Evolutionary conservation across 2,113 vertebrate species (phyloP), one percentile per base, ranked within the genome.

Genomic region (Theropithecus gelada): DNA sequence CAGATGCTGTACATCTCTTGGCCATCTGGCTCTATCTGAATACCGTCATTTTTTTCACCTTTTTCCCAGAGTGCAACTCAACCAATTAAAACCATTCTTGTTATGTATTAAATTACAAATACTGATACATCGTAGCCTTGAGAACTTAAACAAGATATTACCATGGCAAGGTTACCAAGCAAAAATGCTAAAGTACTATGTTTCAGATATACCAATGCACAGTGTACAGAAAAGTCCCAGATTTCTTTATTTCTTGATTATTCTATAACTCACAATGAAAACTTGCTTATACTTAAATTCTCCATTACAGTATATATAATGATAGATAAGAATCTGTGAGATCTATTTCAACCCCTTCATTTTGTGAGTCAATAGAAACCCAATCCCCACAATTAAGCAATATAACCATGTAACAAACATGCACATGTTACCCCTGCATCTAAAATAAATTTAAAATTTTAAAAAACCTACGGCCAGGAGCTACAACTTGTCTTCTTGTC

Each of bases 11-110:
- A 93, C 93, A 50, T 94, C 97, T 95, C 83, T 75, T 73, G 87
- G 73, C 85, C 97, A 96, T 97, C 92, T 97, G 95, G 35, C 40
- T 96, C 18, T 78, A 93, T 52, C 86, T 93, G 64, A 90, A 94
- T 43, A 97, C 88, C 72, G 83, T 91, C 14, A 89, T 84, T 84
- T 93, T 55, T 66, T 48, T 25, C 6, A 92, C 18, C 13, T 93
- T 50, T 93, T 88, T 27, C 76, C 13, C 48, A 94, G 97, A 98
- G 97, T 97, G 8, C 17, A 97, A 97, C 40, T 87, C 73, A 97
- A 88, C 50, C 90, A 92, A 97, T 90, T 97, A 93, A 96, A 72
- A 83, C 72, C 17, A 93, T 96, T 93, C 80, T 95, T 40, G 87
- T 79, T 88, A 82, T 59, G 68, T 76, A 95, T 72, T n/a, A 79